Evolutionary conservation across 2,113 vertebrate genomes (phyloP).

Genomic region (Hemichromis elongatus): DNA sequence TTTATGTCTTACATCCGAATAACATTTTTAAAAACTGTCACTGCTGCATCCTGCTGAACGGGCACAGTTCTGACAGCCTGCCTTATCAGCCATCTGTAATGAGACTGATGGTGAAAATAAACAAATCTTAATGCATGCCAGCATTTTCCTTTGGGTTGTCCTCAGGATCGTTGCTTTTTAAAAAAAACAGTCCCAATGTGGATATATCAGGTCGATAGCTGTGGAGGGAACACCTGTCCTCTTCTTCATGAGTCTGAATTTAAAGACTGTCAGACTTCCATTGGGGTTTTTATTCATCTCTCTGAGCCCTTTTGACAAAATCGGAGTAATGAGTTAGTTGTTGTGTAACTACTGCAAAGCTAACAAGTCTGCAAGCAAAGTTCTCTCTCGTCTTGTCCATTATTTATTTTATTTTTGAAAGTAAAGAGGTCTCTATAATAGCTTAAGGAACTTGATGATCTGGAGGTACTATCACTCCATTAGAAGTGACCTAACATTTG

Average conservation of each 20-base stretch:
- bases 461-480: background rate
- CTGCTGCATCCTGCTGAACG: background rate
- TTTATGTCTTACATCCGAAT: background rate
- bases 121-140: background rate
- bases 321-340: conserved; percentile 38
- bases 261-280: background rate
- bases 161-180: too few species aligned
- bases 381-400: background rate
- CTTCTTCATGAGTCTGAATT: background rate
- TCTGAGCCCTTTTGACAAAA: conserved; percentile 16
- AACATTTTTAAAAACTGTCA: background rate
- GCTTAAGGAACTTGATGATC: background rate
- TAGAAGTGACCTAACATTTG: background rate
- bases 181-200: too few species aligned
- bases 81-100: conserved; percentile 1
- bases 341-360: conserved; percentile 35
- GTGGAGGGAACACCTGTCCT: background rate
- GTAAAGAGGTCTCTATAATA: background rate
- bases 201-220: background rate
- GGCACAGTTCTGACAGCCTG: background rate
- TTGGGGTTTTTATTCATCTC: background rate
- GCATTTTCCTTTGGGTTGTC: background rate
- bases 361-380: background rate
- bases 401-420: background rate
- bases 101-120: background rate